Base-by-base conservation (phyloP, 2,888 invertebrate species). In the Geophilus truncorum region DNA sequence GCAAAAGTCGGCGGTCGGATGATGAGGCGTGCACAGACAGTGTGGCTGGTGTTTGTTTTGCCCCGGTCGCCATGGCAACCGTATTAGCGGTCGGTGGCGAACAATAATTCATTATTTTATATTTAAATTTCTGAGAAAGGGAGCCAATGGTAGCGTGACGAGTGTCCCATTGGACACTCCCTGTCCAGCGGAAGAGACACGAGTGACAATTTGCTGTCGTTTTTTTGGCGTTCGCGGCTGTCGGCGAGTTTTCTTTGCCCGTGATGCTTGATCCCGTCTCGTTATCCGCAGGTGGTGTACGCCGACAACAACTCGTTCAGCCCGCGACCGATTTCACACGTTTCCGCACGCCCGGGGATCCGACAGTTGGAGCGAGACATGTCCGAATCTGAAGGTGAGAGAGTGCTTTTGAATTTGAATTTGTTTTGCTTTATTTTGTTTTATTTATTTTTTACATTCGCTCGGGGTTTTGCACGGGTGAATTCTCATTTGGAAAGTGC, bases 61-160 rank as follows among this genome's bases (percentile, higher is more conserved):
- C 12, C 10, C 23, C 5, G 75, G 7, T 18, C 4, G n/a, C 23
- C 75, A 23, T 28, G 23, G 75, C 21, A 75, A 75, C 75, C n/a
- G 30, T 75, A 21, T 75, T 75, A 75, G 10, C 21, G 18, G 30
- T 51, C 15, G 51, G 51, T 15, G 51, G 75, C 30, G 30, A 75
- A 75, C 75, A 75, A 75, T 75, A 75, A 75, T 75, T 75, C 75
- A 75, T 75, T 75, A 75, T 75, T 75, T 23, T 75, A 75, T 75
- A 75, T 75, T 75, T 75, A 75, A 75, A 75, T 75, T 75, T 7
- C 6, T 75, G 30, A 23, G 75, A 28, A 75, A 28, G 7, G 75
- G n/a, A 51, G 15, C 75, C 75, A 75, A 75, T 75, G 25, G 30
- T 23, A 28, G 30, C 30, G 30, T 75, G 75, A 75, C 75, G 30